Percentiles rank a stretch among this genome's conserved stretches.
These are phyloP conservation scores for Agriopis leucophaearia DNA, from an alignment of 2,888 invertebrate genomes.

Conservation along the genomic window DNA sequence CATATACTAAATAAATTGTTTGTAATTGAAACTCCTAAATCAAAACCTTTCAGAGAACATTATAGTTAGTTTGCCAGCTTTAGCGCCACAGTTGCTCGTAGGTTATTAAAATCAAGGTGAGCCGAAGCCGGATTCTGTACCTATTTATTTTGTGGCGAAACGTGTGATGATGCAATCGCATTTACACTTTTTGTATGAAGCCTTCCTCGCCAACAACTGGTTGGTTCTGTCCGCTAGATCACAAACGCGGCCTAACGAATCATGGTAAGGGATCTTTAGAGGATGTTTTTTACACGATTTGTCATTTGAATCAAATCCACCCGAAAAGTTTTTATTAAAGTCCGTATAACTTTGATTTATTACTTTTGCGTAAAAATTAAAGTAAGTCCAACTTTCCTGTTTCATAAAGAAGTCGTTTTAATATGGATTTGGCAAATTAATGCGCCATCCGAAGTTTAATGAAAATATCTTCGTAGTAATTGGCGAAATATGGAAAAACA, in stretches of 20 bases:
- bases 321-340: conserved; percentile 42
- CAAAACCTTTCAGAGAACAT: no score
- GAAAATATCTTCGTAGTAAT: conserved; percentile 22
- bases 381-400: conserved; percentile 34
- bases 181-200: no score
- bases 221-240: background rate
- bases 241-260: background rate
- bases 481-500: conserved; percentile 18
- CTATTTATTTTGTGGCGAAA: no score
- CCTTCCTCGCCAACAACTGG: background rate
- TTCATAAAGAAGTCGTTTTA: conserved; percentile 33
- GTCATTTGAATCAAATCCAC: conserved; percentile 31
- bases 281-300: conserved; percentile 14
- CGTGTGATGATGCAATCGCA: no score
- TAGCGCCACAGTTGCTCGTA: no score
- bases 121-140: no score
- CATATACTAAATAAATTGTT: no score
- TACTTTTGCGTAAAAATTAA: conserved; percentile 39
- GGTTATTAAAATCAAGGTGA: no score
- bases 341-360: conserved; percentile 38
- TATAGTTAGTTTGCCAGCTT: no score
- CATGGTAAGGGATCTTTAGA: background rate
- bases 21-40: no score
- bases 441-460: conserved; percentile 31
- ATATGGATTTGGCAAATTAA: conserved; percentile 37